Base-by-base conservation (phyloP, 2,113 vertebrate genomes). In the Mustelus asterias region DNA sequence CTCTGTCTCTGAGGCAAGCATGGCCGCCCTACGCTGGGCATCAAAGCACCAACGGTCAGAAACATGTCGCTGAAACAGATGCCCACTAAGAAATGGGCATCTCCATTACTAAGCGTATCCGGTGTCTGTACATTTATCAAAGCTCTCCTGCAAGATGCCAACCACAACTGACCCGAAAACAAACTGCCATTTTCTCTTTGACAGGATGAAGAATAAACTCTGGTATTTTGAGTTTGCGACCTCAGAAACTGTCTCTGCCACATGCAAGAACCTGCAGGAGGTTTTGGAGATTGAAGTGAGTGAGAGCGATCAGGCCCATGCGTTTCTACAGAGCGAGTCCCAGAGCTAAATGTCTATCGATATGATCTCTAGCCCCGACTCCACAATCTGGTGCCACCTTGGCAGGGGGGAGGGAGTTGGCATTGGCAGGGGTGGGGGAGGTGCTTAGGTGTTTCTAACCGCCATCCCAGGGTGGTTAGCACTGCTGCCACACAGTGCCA, bases 151-250 rank as follows among this genome's bases (percentile, higher is more conserved):
- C 89, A 37, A 29, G 69, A 4, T 70, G 6, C 20, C 7, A 90
- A 33, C 26, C 54, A 63, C 54, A n/a, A 18, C n/a, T 94, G 20
- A 67, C 44, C 24, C n/a, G 20, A 69, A 54, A 54, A 54, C 4
- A 4, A 41, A 4, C n/a, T 44, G 1, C 6, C 10, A 11, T 67
- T 94, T 69, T 37, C 33, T 63, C 83, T 67, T 54, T 80, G 6
- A 60, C 96, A 99, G 97, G 97, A 98, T 98, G 98, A 99, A 99
- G 97, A 99, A 99, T 97, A 99, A 99, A 96, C 97, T 99, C 0
- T 98, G 98, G 98, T 99, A 99, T 97, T 98, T 99, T 58, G 99
- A 99, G 96, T 98, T 99, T 80, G 99, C 99, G 96, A 99, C 99
- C 7, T 98, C 98, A 0, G 99, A 99, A 97, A 98, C 98, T 58